A percentile compares a stretch with the other conserved stretches of the same genome.
These are phyloP conservation scores for Ectropis grisescens DNA, from an alignment of 1,140 invertebrate species.

Conservation along the genomic window DNA sequence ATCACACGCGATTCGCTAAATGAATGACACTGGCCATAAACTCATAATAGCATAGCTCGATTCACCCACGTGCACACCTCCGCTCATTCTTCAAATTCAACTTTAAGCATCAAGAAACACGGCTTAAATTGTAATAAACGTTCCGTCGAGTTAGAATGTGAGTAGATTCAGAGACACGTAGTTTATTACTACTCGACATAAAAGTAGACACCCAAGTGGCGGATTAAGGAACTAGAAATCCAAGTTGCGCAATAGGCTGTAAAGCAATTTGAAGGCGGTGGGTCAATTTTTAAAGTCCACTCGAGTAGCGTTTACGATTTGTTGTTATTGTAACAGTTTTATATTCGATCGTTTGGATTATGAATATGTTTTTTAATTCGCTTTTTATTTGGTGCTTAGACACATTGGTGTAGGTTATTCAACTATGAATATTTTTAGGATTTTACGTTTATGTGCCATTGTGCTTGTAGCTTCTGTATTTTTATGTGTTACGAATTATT, in stretches of 20 bases:
- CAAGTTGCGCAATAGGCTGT: slow-evolving; percentile 20
- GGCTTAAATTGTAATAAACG: no score
- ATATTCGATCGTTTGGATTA: slow-evolving; percentile 11
- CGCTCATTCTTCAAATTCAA: background rate
- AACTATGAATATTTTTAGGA: no score
- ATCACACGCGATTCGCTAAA: slow-evolving; percentile 24
- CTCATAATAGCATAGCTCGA: slow-evolving; percentile 17
- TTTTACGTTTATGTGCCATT: no score
- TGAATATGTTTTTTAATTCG: no score
- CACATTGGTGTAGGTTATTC: no score
- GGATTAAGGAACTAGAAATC: slow-evolving; percentile 21
- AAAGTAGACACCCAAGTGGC: slow-evolving; percentile 35
- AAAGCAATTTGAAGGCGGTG: slow-evolving; percentile 15
- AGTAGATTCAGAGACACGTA: slow-evolving; percentile 13
- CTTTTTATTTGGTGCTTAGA: no score
- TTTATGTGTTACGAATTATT: no score
- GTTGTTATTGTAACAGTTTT: slow-evolving; percentile 27
- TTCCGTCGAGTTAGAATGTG: slow-evolving; percentile 4
- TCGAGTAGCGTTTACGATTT: slow-evolving; percentile 25
- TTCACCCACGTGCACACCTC: slow-evolving; percentile 26
- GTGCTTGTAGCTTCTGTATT: no score
- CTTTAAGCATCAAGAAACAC: no score
- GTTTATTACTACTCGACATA: slow-evolving; percentile 29
- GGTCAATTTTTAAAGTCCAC: slow-evolving; percentile 23
- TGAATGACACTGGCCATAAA: slow-evolving; percentile 28